A percentile compares a stretch with the other conserved stretches of the same genome.
phyloP scores from a whole-genome alignment of 2,113 vertebrate genomes.

The Zapornia atra region DNA sequence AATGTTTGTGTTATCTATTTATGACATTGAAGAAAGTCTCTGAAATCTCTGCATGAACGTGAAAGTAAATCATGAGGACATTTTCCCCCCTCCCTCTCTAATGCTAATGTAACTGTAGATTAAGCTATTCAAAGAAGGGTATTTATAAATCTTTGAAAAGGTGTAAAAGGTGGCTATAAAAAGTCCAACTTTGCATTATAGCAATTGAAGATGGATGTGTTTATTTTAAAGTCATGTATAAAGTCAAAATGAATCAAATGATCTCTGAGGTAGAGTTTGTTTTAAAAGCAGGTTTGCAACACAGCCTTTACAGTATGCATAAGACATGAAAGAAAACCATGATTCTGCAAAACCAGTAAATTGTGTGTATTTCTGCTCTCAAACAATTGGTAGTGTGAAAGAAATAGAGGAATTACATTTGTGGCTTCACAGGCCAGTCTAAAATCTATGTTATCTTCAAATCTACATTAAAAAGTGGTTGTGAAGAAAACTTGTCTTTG shows the following conservation, averaged over 20 bases:
- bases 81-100: rapidly evolving
- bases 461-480: neutral
- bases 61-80: neutral
- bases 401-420: neutral
- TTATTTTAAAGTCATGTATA: neutral
- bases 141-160: neutral
- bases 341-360: neutral
- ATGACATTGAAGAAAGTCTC: neutral
- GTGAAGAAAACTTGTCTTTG: neutral
- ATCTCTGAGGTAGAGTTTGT: neutral
- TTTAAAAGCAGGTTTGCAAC: neutral
- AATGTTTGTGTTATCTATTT: neutral
- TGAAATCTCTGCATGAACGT: neutral
- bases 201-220: neutral
- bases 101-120: neutral
- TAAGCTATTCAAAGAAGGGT: neutral
- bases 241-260: neutral
- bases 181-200: neutral
- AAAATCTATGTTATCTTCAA: neutral
- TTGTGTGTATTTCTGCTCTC: neutral
- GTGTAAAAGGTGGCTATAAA: neutral
- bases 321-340: neutral
- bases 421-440: neutral
- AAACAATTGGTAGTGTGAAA: neutral
- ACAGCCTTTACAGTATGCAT: neutral